Percentiles rank a stretch among this genome's conserved stretches.
Conservation (phyloP, 2,888 invertebrate genomes). For the Glaucopsyche alexis region DNA sequence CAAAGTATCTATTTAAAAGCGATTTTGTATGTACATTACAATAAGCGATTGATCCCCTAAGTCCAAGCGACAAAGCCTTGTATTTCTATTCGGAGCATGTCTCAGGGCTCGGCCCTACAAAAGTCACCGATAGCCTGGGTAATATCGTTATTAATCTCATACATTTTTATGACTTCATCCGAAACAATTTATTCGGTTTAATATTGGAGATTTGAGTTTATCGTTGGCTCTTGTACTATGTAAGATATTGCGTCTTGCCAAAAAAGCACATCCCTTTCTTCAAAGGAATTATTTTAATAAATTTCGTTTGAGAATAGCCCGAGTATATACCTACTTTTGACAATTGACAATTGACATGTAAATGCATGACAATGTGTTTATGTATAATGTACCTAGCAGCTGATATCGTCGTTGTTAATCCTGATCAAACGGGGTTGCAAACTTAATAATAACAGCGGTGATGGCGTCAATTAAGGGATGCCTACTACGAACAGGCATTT, state of each 20-base stretch:
- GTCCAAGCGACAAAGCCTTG: constrained; percentile 35
- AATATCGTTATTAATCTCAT: constrained; percentile 45
- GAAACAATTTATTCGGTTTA: constrained; percentile 44
- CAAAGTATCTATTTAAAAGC: constrained; percentile 30
- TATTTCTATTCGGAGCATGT: constrained; percentile 41
- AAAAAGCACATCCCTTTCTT: background rate
- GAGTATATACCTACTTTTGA: too few species aligned
- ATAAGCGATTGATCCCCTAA: constrained; percentile 31
- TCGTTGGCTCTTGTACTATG: constrained; percentile 31
- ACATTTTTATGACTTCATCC: constrained; percentile 45
- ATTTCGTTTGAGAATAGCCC: background rate
- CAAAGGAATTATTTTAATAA: background rate
- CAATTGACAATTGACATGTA: too few species aligned
- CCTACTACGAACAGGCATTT: too few species aligned
- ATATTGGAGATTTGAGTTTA: constrained; percentile 36
- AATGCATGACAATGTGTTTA: too few species aligned
- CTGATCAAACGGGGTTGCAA: too few species aligned
- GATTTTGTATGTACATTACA: constrained; percentile 28
- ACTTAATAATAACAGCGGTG: too few species aligned
- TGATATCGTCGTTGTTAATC: too few species aligned
- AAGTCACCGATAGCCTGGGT: constrained; percentile 38
- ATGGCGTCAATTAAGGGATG: too few species aligned
- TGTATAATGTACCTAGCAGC: too few species aligned
- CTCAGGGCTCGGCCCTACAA: constrained; percentile 32
- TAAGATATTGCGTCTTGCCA: background rate